Base-by-base conservation (phyloP, 2,888 invertebrate genomes). In the Lasioglossum lativentre region DNA sequence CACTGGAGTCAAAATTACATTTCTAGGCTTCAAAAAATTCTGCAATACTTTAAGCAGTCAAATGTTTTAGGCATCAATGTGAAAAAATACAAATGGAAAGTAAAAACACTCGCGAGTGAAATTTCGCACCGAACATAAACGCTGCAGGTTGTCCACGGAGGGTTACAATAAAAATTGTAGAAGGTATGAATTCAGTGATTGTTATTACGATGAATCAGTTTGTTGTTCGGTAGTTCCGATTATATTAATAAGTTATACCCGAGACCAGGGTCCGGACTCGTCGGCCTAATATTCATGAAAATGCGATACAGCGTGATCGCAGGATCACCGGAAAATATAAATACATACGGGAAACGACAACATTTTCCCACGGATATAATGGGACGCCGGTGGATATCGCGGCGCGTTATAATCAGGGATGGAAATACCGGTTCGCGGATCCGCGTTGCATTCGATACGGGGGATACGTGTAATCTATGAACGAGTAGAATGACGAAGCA, bases 401-500 rank as follows among this genome's bases (percentile, higher is more conserved):
- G 23, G 70, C n/a, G 70, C 38, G 38, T 40, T 70, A 38, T 70
- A 70, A 70, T 70, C 40, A 38, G 38, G 40, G 40, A 40, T 70
- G 70, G 38, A 70, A 70, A 63, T 34, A 38, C 56, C 56, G 66
- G 70, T 82, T 83, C 56, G 30, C 34, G 73, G 34, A 47, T 75
- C 73, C 45, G 45, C 63, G 66, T 74, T 52, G 27, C 5, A 56
- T 40, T 73, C 40, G 66, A 83, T 42, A 47, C 66, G 27, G 52
- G 3, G 12, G 56, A 78, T 77, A 73, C 47, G 8, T n/a, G 63
- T 16, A 42, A 80, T 16, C 27, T 47, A 79, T 5, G 68, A 73
- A 14, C 59, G 45, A 73, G 23, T 16, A 56, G n/a, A 47, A 74
- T 30, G 75, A 74, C 70, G 75, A 71, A 75, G 75, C n/a, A 66